Conservation (phyloP, 2,797 vertebrate species). For the Euthynnus affinis region DNA sequence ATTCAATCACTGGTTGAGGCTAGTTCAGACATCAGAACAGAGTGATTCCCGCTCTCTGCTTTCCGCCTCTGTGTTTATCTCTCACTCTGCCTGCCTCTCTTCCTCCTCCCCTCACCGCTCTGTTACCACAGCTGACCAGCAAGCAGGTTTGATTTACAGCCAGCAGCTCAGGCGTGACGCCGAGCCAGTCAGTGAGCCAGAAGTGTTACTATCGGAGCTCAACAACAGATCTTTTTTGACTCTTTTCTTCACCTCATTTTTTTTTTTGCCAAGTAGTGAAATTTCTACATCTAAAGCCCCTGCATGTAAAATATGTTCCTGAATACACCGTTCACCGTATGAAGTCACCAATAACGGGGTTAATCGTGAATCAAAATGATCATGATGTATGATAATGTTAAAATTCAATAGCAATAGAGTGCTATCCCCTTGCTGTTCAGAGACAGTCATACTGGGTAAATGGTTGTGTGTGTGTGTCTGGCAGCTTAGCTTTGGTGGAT, state of each 20-base stretch:
- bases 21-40: not conserved
- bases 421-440: slow-evolving; percentile 14
- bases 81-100: not conserved
- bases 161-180: slow-evolving; percentile 32
- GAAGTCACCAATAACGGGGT: too few relatives aligned
- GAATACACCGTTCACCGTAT: not conserved
- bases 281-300: not conserved
- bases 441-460: slow-evolving; percentile 20
- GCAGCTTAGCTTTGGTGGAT: slow-evolving; percentile 41
- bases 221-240: slow-evolving; percentile 12
- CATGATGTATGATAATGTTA: not conserved
- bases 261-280: not conserved
- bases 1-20: not conserved
- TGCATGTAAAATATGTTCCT: not conserved
- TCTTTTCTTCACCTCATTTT: not conserved
- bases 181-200: slow-evolving; percentile 25
- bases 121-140: slow-evolving; percentile 27
- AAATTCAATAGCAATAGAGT: not conserved
- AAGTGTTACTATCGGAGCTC: slow-evolving; percentile 31
- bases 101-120: not conserved
- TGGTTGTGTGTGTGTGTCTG: slow-evolving; percentile 13
- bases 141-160: slow-evolving; percentile 40
- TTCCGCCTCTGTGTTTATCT: not conserved
- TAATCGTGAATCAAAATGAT: not conserved
- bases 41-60: not conserved